Conservation (phyloP, 2,113 vertebrate genomes). For the Melanerpes formicivorus region DNA sequence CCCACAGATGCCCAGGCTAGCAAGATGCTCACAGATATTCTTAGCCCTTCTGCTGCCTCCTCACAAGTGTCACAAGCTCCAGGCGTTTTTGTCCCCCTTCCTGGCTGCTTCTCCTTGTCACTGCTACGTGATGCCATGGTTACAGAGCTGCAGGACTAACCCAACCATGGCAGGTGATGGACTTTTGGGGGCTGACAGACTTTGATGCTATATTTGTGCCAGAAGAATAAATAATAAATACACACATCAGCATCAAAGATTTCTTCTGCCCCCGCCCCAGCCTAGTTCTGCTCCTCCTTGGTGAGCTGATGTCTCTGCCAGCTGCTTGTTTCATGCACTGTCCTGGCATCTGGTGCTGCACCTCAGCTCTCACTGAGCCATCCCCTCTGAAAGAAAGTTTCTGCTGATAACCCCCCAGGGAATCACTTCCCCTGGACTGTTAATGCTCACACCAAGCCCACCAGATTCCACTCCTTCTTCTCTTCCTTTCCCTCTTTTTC, state of each 20-base stretch:
- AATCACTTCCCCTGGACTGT: background rate
- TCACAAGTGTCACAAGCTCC: background rate
- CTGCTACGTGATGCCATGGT: background rate
- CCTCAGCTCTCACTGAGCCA: background rate
- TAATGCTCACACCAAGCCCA: background rate
- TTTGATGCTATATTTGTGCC: constrained; percentile 47
- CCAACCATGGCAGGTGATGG: background rate
- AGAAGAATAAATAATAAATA: constrained; percentile 62
- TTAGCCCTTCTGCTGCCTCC: constrained; percentile 7
- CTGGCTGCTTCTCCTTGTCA: background rate
- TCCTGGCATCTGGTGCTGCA: background rate
- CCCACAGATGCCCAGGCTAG: constrained; percentile 25
- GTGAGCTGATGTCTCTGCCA: background rate
- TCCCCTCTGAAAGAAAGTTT: background rate
- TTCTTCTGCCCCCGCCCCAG: background rate
- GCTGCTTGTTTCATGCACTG: background rate
- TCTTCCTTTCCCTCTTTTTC: background rate
- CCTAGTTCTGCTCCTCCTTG: constrained; percentile 13
- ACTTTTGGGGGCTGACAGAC: background rate
- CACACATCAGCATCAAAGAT: constrained; percentile 12
- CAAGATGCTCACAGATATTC: background rate
- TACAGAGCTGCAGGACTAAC: background rate
- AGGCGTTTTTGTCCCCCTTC: background rate
- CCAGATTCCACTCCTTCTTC: background rate
- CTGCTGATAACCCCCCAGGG: background rate